These are phyloP conservation scores for Gortyna flavago DNA, from an alignment of 2,888 invertebrate genomes.

Conservation along the genomic window DNA sequence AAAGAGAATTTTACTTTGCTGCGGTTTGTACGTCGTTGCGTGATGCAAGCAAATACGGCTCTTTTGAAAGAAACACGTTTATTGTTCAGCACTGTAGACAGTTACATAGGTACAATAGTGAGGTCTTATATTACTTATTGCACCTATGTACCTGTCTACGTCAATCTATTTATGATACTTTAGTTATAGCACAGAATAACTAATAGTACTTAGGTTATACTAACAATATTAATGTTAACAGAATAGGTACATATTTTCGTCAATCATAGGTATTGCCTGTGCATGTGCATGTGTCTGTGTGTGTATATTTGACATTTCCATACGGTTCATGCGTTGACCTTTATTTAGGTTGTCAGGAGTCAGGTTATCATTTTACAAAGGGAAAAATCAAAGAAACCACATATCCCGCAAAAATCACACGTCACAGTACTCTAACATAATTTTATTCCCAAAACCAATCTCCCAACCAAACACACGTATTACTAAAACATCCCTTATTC, in stretches of 20 bases:
- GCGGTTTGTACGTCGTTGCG: conserved; percentile 9
- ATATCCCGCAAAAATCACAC: not conserved
- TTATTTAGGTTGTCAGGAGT: not conserved
- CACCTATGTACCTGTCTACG: not conserved
- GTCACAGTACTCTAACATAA: conserved; percentile 3
- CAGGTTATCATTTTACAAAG: not conserved
- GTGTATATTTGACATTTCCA: not conserved
- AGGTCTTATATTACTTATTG: not conserved
- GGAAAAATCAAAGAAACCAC: not conserved
- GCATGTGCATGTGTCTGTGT: too few relatives aligned
- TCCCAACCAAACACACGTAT: conserved; percentile 31
- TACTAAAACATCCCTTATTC: conserved; percentile 42
- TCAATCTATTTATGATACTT: not conserved
- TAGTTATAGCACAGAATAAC: too few relatives aligned
- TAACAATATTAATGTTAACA: too few relatives aligned
- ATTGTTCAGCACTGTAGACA: not conserved
- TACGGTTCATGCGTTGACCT: not conserved
- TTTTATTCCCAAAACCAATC: conserved; percentile 37
- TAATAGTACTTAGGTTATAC: too few relatives aligned
- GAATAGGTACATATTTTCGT: not conserved
- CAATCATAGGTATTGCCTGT: too few relatives aligned
- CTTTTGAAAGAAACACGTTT: conserved; percentile 10
- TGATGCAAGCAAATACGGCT: conserved; percentile 11
- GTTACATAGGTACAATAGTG: not conserved
- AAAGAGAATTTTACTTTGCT: not conserved